These are phyloP conservation scores for Octonoba sinensis DNA, from an alignment of 2,888 invertebrate genomes.

Conservation along the genomic window DNA sequence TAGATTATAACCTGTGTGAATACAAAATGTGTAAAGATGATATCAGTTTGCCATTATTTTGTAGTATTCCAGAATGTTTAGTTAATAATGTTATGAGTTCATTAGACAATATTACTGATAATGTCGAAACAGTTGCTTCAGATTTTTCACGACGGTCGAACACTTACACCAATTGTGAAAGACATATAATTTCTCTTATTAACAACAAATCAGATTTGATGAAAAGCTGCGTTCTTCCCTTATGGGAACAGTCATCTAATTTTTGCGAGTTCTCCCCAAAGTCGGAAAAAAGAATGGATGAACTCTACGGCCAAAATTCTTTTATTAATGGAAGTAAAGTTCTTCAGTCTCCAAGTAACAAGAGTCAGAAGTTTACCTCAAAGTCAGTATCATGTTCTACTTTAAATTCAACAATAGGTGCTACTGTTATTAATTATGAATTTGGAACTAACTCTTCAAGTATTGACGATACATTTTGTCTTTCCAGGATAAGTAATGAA, in stretches of 20 bases:
- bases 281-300: not conserved
- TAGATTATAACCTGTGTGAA: constrained; percentile 10
- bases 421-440: constrained; percentile 1
- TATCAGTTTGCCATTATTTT: constrained; percentile 37
- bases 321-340: constrained; percentile 19
- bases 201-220: constrained; percentile 10
- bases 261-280: constrained; percentile 9
- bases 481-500: no score
- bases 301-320: constrained; percentile 18
- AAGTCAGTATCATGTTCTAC: not conserved
- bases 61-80: constrained; percentile 25
- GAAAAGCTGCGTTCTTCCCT: constrained; percentile 10
- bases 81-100: constrained; percentile 20
- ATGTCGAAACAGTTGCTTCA: constrained; percentile 25
- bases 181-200: constrained; percentile 28
- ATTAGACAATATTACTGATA: not conserved
- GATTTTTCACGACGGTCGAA: not conserved
- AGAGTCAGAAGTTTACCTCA: not conserved
- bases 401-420: constrained; percentile 9
- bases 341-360: not conserved
- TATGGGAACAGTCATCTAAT: constrained; percentile 18
- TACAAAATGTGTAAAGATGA: constrained; percentile 63
- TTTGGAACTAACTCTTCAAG: constrained; percentile 39
- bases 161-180: constrained; percentile 15
- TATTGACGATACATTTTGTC: constrained; percentile 40